phyloP scores from a whole-genome alignment of 2,888 invertebrate genomes.

The Epistrophe grossulariae region DNA sequence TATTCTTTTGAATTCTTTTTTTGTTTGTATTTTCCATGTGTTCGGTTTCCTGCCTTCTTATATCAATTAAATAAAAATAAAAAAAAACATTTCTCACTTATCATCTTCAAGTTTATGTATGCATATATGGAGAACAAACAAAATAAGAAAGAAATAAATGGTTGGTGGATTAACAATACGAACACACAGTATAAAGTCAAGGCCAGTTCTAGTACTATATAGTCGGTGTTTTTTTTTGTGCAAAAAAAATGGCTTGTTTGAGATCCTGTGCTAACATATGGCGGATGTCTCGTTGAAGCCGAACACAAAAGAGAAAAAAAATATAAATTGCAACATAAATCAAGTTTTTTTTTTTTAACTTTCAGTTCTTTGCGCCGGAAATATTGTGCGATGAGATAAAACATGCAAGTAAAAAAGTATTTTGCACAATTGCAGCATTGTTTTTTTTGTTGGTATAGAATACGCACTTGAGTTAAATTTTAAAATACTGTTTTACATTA shows the following conservation, averaged over 20 bases:
- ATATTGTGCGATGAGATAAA: conserved; percentile 53
- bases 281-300: conserved; percentile 66
- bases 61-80: conserved; percentile 23
- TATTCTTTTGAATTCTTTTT: neutral
- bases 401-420: conserved; percentile 19
- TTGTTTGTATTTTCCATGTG: conserved; percentile 2
- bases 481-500: neutral
- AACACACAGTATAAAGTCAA: conserved; percentile 64
- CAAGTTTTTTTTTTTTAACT: conserved; percentile 35
- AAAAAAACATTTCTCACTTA: conserved; percentile 50
- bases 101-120: conserved; percentile 40
- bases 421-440: conserved; percentile 7
- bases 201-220: conserved; percentile 54
- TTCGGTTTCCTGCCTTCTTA: neutral
- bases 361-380: conserved; percentile 57
- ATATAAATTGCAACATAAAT: conserved; percentile 67
- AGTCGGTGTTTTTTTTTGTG: conserved; percentile 52
- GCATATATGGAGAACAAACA: neutral
- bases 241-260: conserved; percentile 56
- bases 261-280: conserved; percentile 61
- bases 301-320: conserved; percentile 30
- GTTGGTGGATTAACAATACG: conserved; percentile 20
- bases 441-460: neutral
- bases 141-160: conserved; percentile 4
- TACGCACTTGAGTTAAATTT: neutral